Base-by-base conservation (phyloP, 2,888 invertebrate genomes). In the Sarcophaga rosellei region DNA sequence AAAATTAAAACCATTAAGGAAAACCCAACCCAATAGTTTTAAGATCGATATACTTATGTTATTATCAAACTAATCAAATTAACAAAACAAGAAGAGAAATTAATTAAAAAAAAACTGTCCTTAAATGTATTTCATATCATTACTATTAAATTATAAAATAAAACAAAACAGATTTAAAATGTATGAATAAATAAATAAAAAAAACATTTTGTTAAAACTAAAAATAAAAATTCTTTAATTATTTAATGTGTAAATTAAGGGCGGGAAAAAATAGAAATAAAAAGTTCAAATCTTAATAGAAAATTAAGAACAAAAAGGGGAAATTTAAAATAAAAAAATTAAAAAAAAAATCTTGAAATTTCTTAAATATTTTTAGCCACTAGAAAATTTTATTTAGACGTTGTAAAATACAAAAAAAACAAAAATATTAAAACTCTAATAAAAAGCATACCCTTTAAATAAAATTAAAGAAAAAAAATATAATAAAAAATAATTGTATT, bases 381-480 rank as follows among this genome's bases (percentile, higher is more conserved):
- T 86, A 86, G 86, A 78, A 78, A 86, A 86, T 86, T 86, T 86
- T 86, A 86, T 86, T 84, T 86, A 86, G 78, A 84, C 86, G 86
- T 86, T 86, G 84, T 86, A 86, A 73, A 11, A 74, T 59, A 76
- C 80, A 73, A 68, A 35, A 74, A n/a, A 73, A 63, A 25, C 53
- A 69, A 44, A 63, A 79, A 47, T 8, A 57, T 21, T 59, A 63
- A 44, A 57, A 23, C 63, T 45, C 61, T 79, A n/a, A 21, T 20
- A 57, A 5, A 21, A 20, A 57, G 65, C 76, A 76, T 75, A 73
- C 82, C 61, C 20, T 78, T 77, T 70, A 23, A 23, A 59, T 21
- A 47, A 21, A 57, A 20, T 75, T 72, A 65, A 23, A 23, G 45
- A 20, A 47, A 21, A 21, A 57, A 20, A 21, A 12, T 4, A 53